phyloP scores from a whole-genome alignment of 2,797 vertebrate genomes.

The Streptopelia turtur region DNA sequence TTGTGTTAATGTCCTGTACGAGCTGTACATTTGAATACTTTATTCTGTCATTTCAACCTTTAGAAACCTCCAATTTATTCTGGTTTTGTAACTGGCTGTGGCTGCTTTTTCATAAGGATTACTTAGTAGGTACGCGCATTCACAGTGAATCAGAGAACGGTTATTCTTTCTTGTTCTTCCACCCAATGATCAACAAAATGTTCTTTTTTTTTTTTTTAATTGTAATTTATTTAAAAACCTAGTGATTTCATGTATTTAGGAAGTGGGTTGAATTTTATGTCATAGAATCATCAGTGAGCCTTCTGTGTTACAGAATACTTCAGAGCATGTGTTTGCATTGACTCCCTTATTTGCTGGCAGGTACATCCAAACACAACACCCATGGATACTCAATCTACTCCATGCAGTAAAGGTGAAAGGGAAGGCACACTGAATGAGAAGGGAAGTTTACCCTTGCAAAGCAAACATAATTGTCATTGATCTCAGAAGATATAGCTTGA shows the following conservation, averaged over 20 bases:
- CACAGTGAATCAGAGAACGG: neutral
- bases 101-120: neutral
- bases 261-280: neutral
- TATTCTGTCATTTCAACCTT: neutral
- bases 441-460: neutral
- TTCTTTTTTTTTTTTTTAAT: too few species aligned
- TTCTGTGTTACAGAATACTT: neutral
- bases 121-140: neutral
- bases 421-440: neutral
- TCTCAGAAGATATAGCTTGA: neutral
- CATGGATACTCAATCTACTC: neutral
- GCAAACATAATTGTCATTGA: constrained; percentile 4
- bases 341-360: neutral
- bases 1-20: neutral
- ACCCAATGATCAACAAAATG: neutral
- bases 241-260: neutral
- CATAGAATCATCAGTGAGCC: neutral
- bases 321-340: neutral
- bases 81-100: neutral
- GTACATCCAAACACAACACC: neutral
- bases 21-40: neutral
- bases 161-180: neutral
- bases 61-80: neutral
- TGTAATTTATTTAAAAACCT: neutral
- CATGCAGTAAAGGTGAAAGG: neutral